Evolutionary conservation across 2,797 vertebrate genomes (phyloP).

Genomic region (Ctenopoma multispine): DNA sequence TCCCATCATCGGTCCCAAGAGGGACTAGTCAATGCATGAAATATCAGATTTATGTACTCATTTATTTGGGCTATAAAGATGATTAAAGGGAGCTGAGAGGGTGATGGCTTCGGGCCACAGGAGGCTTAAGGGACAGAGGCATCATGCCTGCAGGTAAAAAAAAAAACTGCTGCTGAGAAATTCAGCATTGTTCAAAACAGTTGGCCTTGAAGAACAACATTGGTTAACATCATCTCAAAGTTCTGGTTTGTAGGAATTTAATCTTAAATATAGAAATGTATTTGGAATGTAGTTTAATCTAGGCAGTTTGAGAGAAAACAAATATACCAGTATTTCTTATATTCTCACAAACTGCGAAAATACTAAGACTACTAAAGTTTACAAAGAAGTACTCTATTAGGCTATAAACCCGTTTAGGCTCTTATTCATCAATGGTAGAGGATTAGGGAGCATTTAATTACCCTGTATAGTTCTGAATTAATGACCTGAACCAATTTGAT

Average conservation of each 20-base stretch:
- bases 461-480: conserved; percentile 44
- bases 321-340: not conserved
- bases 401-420: not conserved
- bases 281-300: not conserved
- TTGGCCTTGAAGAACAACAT: conserved; percentile 24
- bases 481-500: conserved; percentile 56
- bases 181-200: conserved; percentile 9
- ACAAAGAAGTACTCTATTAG: conserved; percentile 9
- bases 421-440: conserved; percentile 3
- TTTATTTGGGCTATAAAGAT: conserved; percentile 71
- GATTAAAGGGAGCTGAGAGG: conserved; percentile 63
- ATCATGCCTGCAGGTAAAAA: conserved; percentile 36
- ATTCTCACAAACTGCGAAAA: conserved; percentile 4
- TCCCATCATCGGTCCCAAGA: conserved; percentile 40
- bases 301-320: not conserved
- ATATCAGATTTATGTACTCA: conserved; percentile 62
- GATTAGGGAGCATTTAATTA: conserved; percentile 28
- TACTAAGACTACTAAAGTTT: conserved; percentile 13
- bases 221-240: not conserved
- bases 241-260: not conserved
- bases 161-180: conserved; percentile 26
- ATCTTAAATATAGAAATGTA: conserved; percentile 9
- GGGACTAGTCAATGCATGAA: conserved; percentile 54
- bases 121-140: conserved; percentile 49
- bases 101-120: conserved; percentile 47